Evolutionary conservation across 2,888 invertebrate species (phyloP), one percentile per base, ranked within the genome.

Genomic region (Spilarctia lutea): DNA sequence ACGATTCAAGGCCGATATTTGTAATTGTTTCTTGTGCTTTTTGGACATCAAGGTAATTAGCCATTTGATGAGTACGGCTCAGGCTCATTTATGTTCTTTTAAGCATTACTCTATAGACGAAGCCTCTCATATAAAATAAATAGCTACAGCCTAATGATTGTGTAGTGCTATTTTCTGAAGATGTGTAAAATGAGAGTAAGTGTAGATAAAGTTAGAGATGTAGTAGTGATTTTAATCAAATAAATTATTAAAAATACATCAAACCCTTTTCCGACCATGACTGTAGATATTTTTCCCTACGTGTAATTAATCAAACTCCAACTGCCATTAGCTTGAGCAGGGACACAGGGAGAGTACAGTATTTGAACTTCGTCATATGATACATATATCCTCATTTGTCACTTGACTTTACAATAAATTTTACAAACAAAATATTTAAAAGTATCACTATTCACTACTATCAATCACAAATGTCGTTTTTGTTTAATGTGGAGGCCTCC

Each of bases 241-340:
- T 27, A 16, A 7, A 7, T 39, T n/a, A 11, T 66, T 42, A 45
- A 13, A 30, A 68, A 68, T 45, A 30, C 24, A 48, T 18, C 67
- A 30, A 8, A 3, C 30, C 30, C 39, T 3, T 48, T 68, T 68
- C 0, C 20, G 30, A 13, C 24, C 30, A 24, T 13, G 24, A 13
- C 30, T 45, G 27, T 30, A 30, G 1, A 48, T 13, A 24, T 48
- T 68, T 68, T 45, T 24, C 33, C 68, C 24, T 24, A 13, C 16
- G 33, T 30, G 20, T 33, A 68, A 48, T 48, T 24, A 68, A 48
- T 48, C 45, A 48, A 68, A 48, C 33, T 48, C 30, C 30, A 48
- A 48, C 20, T 68, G 68, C 48, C 68, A 68, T 33, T 48, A 33
- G 48, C 48, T 48, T 68, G 68, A 68, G 48, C 30, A 68, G 68